Conservation (phyloP, 2,113 vertebrate species). For the Elephas maximus region DNA sequence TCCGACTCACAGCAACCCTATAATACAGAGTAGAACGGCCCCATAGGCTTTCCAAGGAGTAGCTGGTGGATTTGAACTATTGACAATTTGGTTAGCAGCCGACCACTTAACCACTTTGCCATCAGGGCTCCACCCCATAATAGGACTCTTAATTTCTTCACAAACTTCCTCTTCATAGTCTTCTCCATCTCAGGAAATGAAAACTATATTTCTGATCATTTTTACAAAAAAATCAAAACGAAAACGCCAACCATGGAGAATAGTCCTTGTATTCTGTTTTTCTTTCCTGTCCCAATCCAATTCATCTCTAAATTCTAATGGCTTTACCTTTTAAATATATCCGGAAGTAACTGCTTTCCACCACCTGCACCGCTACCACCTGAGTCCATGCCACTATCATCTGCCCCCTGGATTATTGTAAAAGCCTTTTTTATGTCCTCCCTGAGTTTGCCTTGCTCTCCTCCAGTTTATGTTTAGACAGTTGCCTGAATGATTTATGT, state of each 20-base stretch:
- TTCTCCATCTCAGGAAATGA: conserved; percentile 1
- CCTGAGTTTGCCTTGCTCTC: background rate
- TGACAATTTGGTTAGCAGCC: too few relatives aligned
- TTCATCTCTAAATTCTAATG: background rate
- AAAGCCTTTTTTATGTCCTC: background rate
- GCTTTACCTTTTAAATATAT: background rate
- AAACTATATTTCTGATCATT: background rate
- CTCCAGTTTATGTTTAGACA: background rate
- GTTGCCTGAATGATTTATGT: background rate
- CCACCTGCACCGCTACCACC: too few relatives aligned
- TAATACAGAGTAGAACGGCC: too few relatives aligned
- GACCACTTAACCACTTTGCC: too few relatives aligned
- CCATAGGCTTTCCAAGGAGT: too few relatives aligned
- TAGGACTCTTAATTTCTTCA: background rate
- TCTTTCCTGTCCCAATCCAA: background rate
- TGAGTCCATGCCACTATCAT: background rate
- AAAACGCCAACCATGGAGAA: background rate
- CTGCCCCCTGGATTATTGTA: background rate
- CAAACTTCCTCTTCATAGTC: background rate
- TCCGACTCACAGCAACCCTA: too few relatives aligned
- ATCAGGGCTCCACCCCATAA: too few relatives aligned
- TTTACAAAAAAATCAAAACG: background rate
- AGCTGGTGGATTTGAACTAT: too few relatives aligned
- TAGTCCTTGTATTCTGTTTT: background rate
- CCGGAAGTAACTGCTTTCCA: too few relatives aligned